Base-by-base conservation (phyloP, 2,113 vertebrate genomes). In the Acanthisitta chloris region DNA sequence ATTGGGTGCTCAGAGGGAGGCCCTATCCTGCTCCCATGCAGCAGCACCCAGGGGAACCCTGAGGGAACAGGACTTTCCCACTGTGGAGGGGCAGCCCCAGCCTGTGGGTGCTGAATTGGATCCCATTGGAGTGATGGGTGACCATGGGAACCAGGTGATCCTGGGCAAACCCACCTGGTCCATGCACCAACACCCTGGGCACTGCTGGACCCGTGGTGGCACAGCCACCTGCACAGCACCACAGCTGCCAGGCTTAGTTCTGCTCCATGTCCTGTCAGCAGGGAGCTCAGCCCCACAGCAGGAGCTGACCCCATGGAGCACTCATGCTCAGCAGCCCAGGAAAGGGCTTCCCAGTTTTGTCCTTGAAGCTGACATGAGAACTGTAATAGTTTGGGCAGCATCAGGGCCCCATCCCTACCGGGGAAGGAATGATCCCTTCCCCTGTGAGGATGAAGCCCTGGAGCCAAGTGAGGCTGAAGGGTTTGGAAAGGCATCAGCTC, bases 231-330 rank as follows among this genome's bases (percentile, higher is more conserved):
- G 36, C 8, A 7, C 26, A 23, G n/a, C 33, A 17, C 66, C 29
- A 1, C 0, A 1, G n/a, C 55, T 15, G 17, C 12, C 5, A 10
- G 40, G 36, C 81, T 29, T n/a, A n/a, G n/a, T n/a, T n/a, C 34
- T 0, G 14, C 25, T 25, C 55, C 0, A 4, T 14, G 3, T 23
- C 25, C 17, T 14, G 18, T 3, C 57, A 42, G 26, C 0, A 0
- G 42, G 74, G 49, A 81, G 40, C 74, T 89, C 55, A 70, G 71
- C 51, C 29, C 4, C 8, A 1, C 34, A 43, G 69, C 45, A 40
- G 49, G 58, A 34, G 10, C 42, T 58, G 82, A 81, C 48, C 69
- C 36, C 7, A 3, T 0, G 2, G 31, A 48, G 6, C 26, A 29
- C 43, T 38, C 2, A 0, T 2, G 4, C 42, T 57, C 7, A 1